A percentile compares a stretch with the other conserved stretches of the same genome.
phyloP scores from a whole-genome alignment of 2,797 vertebrate species.

The Amphiprion clarkii region DNA sequence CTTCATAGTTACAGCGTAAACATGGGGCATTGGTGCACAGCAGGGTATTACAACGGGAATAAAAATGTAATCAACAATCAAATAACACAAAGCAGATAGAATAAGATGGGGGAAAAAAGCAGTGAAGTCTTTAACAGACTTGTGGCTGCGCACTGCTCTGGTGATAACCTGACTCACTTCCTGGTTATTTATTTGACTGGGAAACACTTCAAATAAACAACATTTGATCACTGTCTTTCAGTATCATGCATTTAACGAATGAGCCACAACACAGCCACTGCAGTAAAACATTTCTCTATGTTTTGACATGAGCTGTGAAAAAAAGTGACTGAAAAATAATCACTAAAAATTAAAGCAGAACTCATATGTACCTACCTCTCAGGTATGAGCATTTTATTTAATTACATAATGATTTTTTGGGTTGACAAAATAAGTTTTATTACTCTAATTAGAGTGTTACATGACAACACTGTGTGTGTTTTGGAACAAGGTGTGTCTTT shows the following conservation, averaged over 20 bases:
- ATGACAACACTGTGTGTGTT: background rate
- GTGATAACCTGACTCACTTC: slow-evolving; percentile 44
- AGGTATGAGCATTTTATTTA: background rate
- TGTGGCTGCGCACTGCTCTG: slow-evolving; percentile 12
- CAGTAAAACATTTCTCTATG: background rate
- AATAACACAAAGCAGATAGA: slow-evolving; percentile 18
- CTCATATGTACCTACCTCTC: background rate
- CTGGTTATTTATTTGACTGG: slow-evolving; percentile 26
- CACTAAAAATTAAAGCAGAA: too few relatives aligned
- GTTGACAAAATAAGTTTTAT: background rate
- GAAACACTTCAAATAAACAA: slow-evolving; percentile 32
- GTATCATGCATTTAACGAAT: background rate
- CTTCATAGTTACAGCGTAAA: slow-evolving; percentile 1
- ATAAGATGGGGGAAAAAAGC: slow-evolving; percentile 9
- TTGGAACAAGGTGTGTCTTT: slow-evolving; percentile 51
- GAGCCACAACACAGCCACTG: background rate
- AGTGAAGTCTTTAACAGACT: slow-evolving; percentile 9
- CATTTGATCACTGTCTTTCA: background rate
- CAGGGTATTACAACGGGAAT: background rate
- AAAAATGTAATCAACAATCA: slow-evolving; percentile 8
- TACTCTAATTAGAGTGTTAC: background rate
- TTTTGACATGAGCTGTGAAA: background rate
- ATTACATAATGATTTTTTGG: background rate
- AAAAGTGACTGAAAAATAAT: background rate
- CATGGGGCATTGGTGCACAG: background rate